Base-by-base conservation (phyloP, 2,888 invertebrate species). In the Chromoteleia sp. region DNA sequence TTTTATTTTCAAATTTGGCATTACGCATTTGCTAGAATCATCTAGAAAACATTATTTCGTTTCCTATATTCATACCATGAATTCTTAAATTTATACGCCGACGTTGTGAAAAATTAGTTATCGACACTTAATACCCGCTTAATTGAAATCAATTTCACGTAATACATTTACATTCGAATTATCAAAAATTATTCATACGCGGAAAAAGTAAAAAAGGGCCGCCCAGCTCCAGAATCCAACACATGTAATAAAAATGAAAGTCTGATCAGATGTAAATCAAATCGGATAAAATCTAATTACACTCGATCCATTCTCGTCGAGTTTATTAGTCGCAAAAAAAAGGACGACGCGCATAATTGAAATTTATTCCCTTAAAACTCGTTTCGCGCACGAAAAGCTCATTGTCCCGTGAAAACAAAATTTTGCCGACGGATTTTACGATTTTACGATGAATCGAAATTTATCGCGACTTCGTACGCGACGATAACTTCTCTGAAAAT, bases 401-500 rank as follows among this genome's bases (percentile, higher is more conserved):
- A 29, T 36, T 29, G 59, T 43, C 43, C 59, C 12, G 8, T n/a
- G 14, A 67, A 41, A 54, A 67, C 36, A 29, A 48, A 39, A 48
- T n/a, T 39, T 36, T 8, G 2, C n/a, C 58, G 10, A 14, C 1
- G 17, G 48, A n/a, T n/a, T n/a, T n/a, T n/a, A n/a, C n/a, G n/a
- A n/a, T n/a, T n/a, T n/a, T n/a, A n/a, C n/a, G 10, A 30, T 21
- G 56, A 48, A 70, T 58, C 71, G 19, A 17, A 41, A 50, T 59
- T 71, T 59, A 59, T 58, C 59, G 59, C 7, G 8, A 19, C 1
- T 12, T 30, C 29, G 17, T 25, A 7, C 39, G 39, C 21, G 39
- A 63, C 61, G 7, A 61, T 73, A 73, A 63, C 63, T 73, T 73
- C 29, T 15, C 59, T 50, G 21, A 41, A 61, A 73, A 63, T 73